Evolutionary conservation across 2,888 invertebrate genomes (phyloP), one percentile per base, ranked within the genome.

Genomic region (Sceliomorpha sp.): DNA sequence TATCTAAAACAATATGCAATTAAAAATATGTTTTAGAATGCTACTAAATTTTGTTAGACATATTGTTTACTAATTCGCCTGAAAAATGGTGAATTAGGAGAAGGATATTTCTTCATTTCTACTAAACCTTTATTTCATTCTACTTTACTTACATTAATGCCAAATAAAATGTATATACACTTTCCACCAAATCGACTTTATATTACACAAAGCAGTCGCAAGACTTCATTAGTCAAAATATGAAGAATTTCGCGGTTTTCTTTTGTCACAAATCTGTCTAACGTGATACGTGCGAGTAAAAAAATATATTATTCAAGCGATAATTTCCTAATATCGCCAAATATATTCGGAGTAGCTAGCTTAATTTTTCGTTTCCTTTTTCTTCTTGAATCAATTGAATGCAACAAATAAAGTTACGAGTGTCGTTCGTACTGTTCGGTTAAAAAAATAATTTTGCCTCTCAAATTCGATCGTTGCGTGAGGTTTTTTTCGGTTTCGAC

Each of bases 241-340:
- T 15, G 44, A 27, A 12, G 9, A 26, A 9, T 10, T 32, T 32
- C 10, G 8, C 5, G 8, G 10, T 1, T n/a, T 45, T 31, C 26
- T 42, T 17, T 27, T 10, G 42, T 17, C 26, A 31, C 17, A 27
- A 26, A 31, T 15, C 9, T 15, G 13, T 13, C 8, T 26, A 27
- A 24, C 8, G 27, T 45, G 9, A 26, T 45, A 42, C 4, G 53
- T 63, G 44, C 56, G 29, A 58, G 69, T 69, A 69, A 47, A 69
- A 69, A 69, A 69, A 69, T 69, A 69, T 63, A 69, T 60, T 68
- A 55, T 63, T 63, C 29, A 63, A 62, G 45, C 40, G 45, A 60
- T 50, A 34, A 45, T 44, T 56, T 36, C 44, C 2, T 55, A 40
- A 39, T 36, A 36, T 48, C 55, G 48, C 42, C 48, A 60, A 55